Percentiles rank a stretch among this genome's conserved stretches.
Evolutionary conservation across 2,888 invertebrate genomes (phyloP).

Genomic region (Clitarchus hookeri): DNA sequence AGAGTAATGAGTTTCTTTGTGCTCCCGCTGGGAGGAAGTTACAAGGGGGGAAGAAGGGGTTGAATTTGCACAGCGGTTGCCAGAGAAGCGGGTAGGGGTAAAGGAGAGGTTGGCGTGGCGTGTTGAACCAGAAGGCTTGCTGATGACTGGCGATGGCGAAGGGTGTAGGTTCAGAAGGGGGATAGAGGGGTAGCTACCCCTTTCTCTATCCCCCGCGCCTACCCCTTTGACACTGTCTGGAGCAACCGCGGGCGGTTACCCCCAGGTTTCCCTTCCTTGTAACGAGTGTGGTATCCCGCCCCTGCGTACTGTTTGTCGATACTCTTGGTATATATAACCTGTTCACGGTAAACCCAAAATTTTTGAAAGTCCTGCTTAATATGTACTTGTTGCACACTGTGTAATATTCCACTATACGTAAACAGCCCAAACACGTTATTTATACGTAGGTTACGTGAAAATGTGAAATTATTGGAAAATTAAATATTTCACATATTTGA

Average conservation of each 20-base stretch:
- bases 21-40: neutral
- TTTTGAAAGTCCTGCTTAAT: too few species aligned
- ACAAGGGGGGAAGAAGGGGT: neutral
- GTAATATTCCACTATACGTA: too few species aligned
- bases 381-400: too few species aligned
- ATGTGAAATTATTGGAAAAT: too few species aligned
- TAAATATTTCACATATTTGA: too few species aligned
- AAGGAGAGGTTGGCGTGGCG: neutral
- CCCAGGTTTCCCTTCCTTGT: neutral
- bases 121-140: neutral
- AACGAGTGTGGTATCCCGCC: neutral
- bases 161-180: too few species aligned
- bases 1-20: slow-evolving; percentile 14
- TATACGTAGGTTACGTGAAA: too few species aligned
- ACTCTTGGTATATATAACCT: neutral
- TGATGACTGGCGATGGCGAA: too few species aligned
- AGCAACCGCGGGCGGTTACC: neutral
- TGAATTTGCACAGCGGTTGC: neutral
- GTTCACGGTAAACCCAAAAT: too few species aligned
- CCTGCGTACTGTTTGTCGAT: neutral
- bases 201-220: neutral
- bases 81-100: neutral
- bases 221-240: neutral
- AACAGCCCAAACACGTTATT: too few species aligned
- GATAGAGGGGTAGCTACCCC: neutral